Conservation (phyloP, 2,888 invertebrate genomes). For the Ephialtes manifestator region DNA sequence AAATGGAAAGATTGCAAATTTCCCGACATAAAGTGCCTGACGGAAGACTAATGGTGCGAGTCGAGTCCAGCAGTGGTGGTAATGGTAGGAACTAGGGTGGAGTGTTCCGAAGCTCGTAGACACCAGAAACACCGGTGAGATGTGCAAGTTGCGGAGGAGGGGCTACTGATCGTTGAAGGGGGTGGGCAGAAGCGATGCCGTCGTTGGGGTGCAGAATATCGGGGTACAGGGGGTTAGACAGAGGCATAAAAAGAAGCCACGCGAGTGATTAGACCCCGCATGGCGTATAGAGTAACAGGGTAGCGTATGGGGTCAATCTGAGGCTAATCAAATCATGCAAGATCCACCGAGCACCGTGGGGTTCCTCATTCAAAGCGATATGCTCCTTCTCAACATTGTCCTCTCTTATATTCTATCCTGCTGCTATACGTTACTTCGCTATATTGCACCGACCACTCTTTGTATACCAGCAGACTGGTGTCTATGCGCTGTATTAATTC, state of each 20-base stretch:
- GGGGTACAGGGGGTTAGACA: conserved; percentile 62
- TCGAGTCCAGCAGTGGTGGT: conserved; percentile 67
- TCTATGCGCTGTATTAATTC: conserved; percentile 85
- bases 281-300: conserved; percentile 69
- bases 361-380: conserved; percentile 73
- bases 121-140: conserved; percentile 63
- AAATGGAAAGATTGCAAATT: conserved; percentile 86
- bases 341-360: conserved; percentile 75
- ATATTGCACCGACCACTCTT: conserved; percentile 58
- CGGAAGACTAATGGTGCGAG: conserved; percentile 84
- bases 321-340: conserved; percentile 86
- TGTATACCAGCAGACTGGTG: conserved; percentile 81
- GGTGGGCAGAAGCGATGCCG: conserved; percentile 45
- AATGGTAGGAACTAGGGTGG: conserved; percentile 56
- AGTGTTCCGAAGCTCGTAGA: conserved; percentile 47
- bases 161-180: conserved; percentile 58
- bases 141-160: conserved; percentile 63
- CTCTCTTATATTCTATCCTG: conserved; percentile 72
- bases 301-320: conserved; percentile 85
- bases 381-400: conserved; percentile 71
- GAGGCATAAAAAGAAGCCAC: conserved; percentile 76
- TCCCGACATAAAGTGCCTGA: conserved; percentile 85
- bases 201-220: conserved; percentile 62
- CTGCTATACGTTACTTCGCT: conserved; percentile 70
- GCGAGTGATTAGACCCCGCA: conserved; percentile 76